These are phyloP conservation scores for Strongylocentrotus purpuratus DNA, from an alignment of 35 echinoderm and acorn worm genomes.

Conservation along the genomic window DNA sequence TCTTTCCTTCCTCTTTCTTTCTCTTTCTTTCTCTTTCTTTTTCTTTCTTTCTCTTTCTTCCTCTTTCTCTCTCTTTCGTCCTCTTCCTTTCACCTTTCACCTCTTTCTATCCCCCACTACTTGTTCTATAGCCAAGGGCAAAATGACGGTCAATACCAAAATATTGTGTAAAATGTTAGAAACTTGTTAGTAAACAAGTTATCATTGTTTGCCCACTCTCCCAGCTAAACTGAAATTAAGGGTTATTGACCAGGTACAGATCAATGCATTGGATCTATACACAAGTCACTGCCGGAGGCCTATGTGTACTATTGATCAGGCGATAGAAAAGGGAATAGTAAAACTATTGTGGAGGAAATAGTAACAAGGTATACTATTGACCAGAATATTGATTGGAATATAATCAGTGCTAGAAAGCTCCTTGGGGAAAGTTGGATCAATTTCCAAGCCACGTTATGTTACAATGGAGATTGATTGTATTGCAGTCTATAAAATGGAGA, in stretches of 20 bases:
- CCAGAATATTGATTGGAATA: background rate
- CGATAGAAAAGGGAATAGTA: background rate
- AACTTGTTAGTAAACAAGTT: slow-evolving; percentile 4
- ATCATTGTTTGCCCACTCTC: background rate
- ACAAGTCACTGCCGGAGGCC: background rate
- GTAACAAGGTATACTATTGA: background rate
- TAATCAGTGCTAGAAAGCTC: background rate
- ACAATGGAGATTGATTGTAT: too few species aligned
- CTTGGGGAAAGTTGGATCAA: background rate
- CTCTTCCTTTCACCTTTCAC: background rate
- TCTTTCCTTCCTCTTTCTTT: too few species aligned
- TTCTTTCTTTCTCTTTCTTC: background rate
- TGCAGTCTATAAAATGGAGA: too few species aligned
- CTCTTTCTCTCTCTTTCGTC: background rate
- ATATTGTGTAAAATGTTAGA: background rate
- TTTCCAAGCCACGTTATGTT: background rate
- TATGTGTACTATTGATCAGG: background rate
- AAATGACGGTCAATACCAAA: background rate
- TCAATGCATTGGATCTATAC: background rate
- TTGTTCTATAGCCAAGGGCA: background rate
- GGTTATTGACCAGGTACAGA: background rate
- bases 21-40: too few species aligned
- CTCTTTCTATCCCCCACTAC: background rate
- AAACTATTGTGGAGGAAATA: background rate
- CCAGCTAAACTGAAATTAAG: background rate